Evolutionary conservation across 2,113 vertebrate genomes (phyloP), one percentile per base, ranked within the genome.

Genomic region (Aspiorhynchus laticeps): DNA sequence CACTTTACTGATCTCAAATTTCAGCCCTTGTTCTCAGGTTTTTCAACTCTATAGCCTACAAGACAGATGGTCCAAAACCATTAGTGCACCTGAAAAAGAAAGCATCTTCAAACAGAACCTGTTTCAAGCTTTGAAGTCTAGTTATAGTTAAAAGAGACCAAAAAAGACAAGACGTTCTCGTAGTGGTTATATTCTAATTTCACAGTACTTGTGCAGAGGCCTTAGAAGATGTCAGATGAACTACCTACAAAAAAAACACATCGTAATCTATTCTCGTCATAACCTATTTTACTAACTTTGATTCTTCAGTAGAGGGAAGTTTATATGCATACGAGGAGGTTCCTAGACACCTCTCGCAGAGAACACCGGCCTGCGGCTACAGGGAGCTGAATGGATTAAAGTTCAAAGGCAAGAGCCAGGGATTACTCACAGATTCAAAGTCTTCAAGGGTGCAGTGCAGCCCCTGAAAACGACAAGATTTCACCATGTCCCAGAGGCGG

Each of bases 391-490:
- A 93, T 93, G 93, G 93, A 91, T 90, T 93, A 96, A 38, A 93
- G 94, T 94, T 94, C 93, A 95, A 94, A 95, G 92, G 92, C 89
- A 92, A 88, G 90, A 74, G 84, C 90, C 91, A 91, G 92, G 85
- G 94, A 91, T 88, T 89, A 96, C 96, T 96, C 92, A 94, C 95
- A 53, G 91, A 93, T 92, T 94, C 91, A 92, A 96, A 96, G 93
- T 96, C 95, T 15, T 92, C 91, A 86, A 88, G 26, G 7, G 86
- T 91, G 91, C 94, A 95, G 21, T 87, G 38, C 71, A 88, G 76
- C 3, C 81, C 91, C 38, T 89, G 53, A 1, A 95, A 96, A 2
- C 1, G 88, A 91, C 95, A 94, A 90, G 61, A 80, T 75, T 93
- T 92, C 33, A 95, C 90, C 93, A 93, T 95, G 91, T 94, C 93